Evolutionary conservation across 2,797 vertebrate species (phyloP), one percentile per base, ranked within the genome.

Genomic region (Hipposideros larvatus): DNA sequence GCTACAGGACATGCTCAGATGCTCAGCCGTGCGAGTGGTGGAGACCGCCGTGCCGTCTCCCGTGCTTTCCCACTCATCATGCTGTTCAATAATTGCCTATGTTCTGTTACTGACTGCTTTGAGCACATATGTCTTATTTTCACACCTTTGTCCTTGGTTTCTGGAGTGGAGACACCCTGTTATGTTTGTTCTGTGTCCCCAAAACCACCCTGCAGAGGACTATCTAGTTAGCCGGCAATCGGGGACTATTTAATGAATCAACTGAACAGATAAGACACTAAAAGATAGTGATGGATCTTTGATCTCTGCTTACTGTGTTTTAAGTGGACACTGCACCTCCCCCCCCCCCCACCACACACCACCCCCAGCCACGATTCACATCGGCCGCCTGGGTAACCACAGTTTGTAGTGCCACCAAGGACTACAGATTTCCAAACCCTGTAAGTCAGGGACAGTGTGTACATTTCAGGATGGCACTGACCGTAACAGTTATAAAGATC

Each of bases 391-490:
- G 31, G 1, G 4, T 2, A 26, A 4, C 41, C 9, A 14, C 11
- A 8, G 22, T 28, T 24, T 59, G 41, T 2, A 0, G 1, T 4
- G 2, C 41, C 24, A 19, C 14, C 41, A 59, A 26, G 24, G 26
- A 31, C 14, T 7, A 7, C 4, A 1, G 14, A n/a, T 1, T 43
- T n/a, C 37, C 31, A 6, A 22, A 41, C 16, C 28, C 41, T 70
- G 41, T 26, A 22, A 0, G 34, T 31, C 0, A 24, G n/a, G 59
- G 1, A 7, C 0, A 41, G 8, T 3, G 8, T 37, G 5, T n/a
- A 7, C 1, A 2, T 11, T 34, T 41, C 13, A 31, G 1, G 24
- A 2, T 8, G 19, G 51, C 11, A 9, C 31, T 31, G 11, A 2
- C 34, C 16, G 3, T 11, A 7, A 43, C 2, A 1, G 14, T 34